phyloP scores from a whole-genome alignment of 2,888 invertebrate genomes.

The Bellardia pandia region DNA sequence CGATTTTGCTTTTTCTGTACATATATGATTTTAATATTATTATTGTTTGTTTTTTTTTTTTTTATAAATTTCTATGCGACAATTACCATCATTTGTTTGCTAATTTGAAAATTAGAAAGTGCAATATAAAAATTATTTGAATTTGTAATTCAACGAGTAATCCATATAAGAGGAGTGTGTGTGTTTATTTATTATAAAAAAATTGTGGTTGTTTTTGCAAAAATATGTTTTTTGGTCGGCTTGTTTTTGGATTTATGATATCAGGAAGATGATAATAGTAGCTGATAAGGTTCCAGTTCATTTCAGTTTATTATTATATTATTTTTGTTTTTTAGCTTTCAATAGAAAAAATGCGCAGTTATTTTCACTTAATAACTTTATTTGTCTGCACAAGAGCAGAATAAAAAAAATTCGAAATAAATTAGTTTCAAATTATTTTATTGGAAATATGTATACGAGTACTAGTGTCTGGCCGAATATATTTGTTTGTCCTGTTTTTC shows the following conservation, averaged over 20 bases:
- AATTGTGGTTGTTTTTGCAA: constrained; percentile 11
- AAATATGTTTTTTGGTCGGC: constrained; percentile 33
- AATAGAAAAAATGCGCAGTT: constrained; percentile 60
- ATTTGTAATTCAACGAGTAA: constrained; percentile 32
- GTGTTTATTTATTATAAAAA: constrained; percentile 18
- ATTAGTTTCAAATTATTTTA: constrained; percentile 33
- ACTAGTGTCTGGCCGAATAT: no score
- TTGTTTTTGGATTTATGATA: constrained; percentile 65
- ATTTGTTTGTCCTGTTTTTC: no score
- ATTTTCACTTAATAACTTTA: constrained; percentile 58
- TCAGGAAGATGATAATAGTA: constrained; percentile 67
- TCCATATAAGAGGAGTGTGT: constrained; percentile 41
- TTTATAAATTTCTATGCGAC: constrained; percentile 58
- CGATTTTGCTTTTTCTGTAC: background rate
- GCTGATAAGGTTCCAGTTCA: constrained; percentile 66
- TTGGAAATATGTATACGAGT: background rate
- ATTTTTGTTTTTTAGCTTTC: background rate
- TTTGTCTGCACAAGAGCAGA: constrained; percentile 28
- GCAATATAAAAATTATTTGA: constrained; percentile 61
- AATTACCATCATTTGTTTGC: constrained; percentile 74
- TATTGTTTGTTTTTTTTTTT: constrained; percentile 8
- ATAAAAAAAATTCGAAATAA: background rate
- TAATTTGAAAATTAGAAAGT: constrained; percentile 75
- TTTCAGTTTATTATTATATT: constrained; percentile 17
- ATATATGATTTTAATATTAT: background rate